Conservation (phyloP, 2,797 vertebrate genomes). For the Vultur gryphus region DNA sequence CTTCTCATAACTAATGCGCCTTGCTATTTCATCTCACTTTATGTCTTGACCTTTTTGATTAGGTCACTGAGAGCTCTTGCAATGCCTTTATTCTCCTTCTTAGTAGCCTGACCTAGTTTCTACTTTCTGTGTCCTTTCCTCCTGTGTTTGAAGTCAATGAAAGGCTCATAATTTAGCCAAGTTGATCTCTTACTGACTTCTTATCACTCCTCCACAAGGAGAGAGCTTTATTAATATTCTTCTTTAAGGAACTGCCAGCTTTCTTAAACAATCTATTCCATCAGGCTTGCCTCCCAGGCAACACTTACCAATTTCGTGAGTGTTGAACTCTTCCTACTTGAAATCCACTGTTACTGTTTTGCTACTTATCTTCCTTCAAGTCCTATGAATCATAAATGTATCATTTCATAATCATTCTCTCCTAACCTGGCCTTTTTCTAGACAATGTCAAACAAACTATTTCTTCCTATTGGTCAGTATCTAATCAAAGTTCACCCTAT, state of each 20-base stretch:
- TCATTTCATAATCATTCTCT: background rate
- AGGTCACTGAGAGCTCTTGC: background rate
- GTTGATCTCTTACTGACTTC: constrained; percentile 9
- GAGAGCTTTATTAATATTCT: constrained; percentile 14
- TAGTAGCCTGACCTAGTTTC: constrained; percentile 13
- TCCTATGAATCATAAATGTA: background rate
- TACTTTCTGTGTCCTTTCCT: background rate
- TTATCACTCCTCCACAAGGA: constrained; percentile 3
- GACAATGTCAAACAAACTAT: background rate
- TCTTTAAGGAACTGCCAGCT: background rate
- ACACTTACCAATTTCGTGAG: background rate
- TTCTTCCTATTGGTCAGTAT: background rate
- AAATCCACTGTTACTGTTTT: background rate
- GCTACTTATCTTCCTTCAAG: background rate
- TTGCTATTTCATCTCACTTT: background rate
- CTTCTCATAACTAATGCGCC: background rate
- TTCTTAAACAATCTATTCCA: background rate
- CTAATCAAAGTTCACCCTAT: background rate
- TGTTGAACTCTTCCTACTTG: background rate
- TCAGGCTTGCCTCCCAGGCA: background rate
- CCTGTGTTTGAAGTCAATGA: constrained; percentile 22
- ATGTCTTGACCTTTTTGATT: background rate
- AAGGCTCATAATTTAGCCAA: constrained; percentile 13
- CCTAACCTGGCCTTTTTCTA: background rate
- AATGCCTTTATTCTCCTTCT: background rate